These are phyloP conservation scores for Grapholita molesta DNA, from an alignment of 1,140 invertebrate genomes.

Conservation along the genomic window DNA sequence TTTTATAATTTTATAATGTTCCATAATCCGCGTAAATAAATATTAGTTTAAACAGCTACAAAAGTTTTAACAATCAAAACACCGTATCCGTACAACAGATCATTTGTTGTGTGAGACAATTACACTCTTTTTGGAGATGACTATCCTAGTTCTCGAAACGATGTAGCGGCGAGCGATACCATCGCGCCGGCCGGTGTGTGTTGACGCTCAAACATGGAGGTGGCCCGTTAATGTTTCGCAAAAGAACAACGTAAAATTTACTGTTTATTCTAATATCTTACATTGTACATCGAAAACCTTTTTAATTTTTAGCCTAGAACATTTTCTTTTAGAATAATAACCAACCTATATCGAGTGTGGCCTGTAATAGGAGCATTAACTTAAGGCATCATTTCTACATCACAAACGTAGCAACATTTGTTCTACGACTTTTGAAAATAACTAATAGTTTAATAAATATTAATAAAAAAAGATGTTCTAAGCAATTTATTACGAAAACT, in stretches of 20 bases:
- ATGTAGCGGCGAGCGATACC: not conserved
- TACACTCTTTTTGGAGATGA: not conserved
- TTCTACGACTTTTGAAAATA: too few species aligned
- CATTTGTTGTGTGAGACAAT: not conserved
- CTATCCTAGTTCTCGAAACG: not conserved
- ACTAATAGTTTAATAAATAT: too few species aligned
- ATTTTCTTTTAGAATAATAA: too few species aligned
- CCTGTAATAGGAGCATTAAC: too few species aligned
- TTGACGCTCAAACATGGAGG: not conserved
- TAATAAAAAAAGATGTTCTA: too few species aligned
- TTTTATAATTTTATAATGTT: too few species aligned
- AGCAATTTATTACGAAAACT: too few species aligned
- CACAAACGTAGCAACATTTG: too few species aligned
- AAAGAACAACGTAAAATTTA: not conserved
- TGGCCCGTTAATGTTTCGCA: slow-evolving; percentile 11
- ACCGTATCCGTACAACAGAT: not conserved
- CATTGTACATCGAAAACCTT: not conserved
- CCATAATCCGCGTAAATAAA: too few species aligned
- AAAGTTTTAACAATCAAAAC: not conserved
- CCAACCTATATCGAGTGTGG: too few species aligned
- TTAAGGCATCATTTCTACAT: too few species aligned
- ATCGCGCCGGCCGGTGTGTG: slow-evolving; percentile 6
- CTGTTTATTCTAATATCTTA: slow-evolving; percentile 2
- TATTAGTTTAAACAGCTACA: not conserved
- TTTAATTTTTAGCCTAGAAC: not conserved